Evolutionary conservation across 2,113 vertebrate species (phyloP), one percentile per base, ranked within the genome.

Genomic region (Scatophagus argus): DNA sequence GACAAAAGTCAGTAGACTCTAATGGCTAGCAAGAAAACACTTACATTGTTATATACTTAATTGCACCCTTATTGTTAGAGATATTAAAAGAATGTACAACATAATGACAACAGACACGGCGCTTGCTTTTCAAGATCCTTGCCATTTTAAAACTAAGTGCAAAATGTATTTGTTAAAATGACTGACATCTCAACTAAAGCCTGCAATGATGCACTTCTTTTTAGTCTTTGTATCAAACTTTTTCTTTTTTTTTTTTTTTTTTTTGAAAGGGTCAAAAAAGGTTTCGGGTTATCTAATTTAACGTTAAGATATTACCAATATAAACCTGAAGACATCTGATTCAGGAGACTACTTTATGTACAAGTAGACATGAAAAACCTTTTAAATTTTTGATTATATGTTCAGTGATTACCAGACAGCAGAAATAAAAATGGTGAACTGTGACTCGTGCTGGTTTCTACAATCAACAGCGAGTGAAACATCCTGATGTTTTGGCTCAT

Each of bases 61-160:
- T 46, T 52, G 73, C 36, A 63, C 23, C 27, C 0, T 38, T 61
- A 80, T 80, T 81, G 67, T 67, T 14, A 38, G 34, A 80, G 71
- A 68, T n/a, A 82, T 62, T 83, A 46, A 76, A 84, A 68, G 81
- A 88, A 79, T 82, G 76, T 78, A 82, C 31, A 69, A 63, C 59
- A 55, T 55, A 83, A 73, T 75, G 32, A 68, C 31, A 38, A 62
- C 32, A 10, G 41, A 72, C 54, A 14, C 27, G 39, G 8, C 84
- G 25, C 34, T 49, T 81, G 39, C 73, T 87, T 83, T 66, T 46
- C 34, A 71, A 77, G n/a, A 41, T 81, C 74, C 8, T 65, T 36
- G 52, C 9, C 29, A 65, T 67, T 81, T 60, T 14, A 38, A 63
- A 74, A 81, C 66, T n/a, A 68, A 19, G 21, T 59, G 63, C 68